Conservation (phyloP, 2,888 invertebrate species). For the Neria commutata region DNA sequence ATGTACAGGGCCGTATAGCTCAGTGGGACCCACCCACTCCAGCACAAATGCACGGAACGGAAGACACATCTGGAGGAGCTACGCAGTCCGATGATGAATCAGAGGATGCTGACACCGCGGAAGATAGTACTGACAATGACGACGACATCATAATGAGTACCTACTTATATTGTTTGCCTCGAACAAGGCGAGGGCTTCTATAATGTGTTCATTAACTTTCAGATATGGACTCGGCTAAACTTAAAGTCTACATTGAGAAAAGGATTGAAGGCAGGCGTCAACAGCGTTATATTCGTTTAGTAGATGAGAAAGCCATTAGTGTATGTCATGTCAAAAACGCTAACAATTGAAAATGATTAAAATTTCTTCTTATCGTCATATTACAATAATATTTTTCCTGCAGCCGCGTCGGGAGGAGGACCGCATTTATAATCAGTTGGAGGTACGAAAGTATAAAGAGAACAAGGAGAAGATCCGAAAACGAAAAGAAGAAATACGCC, state of each 20-base stretch:
- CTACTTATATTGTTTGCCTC: too few species aligned
- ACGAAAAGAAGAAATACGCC: constrained; percentile 52
- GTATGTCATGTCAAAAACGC: constrained; percentile 35
- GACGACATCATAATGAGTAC: constrained; percentile 39
- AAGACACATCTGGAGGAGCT: constrained; percentile 24
- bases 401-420: constrained; percentile 85
- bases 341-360: background rate
- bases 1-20: constrained; percentile 75
- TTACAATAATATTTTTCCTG: constrained; percentile 27
- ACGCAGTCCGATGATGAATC: constrained; percentile 39
- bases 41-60: constrained; percentile 44
- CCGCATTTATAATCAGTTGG: constrained; percentile 70
- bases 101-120: constrained; percentile 26
- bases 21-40: constrained; percentile 78
- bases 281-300: constrained; percentile 63
- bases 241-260: constrained; percentile 54
- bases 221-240: constrained; percentile 43
- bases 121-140: constrained; percentile 41
- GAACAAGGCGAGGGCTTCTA: too few species aligned
- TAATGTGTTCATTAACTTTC: too few species aligned
- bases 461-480: constrained; percentile 79
- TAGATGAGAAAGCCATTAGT: constrained; percentile 71
- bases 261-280: constrained; percentile 66
- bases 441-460: constrained; percentile 77
- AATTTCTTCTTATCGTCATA: constrained; percentile 1